Evolutionary conservation across 2,113 vertebrate species (phyloP).

Genomic region (Nyctereutes procyonoides): DNA sequence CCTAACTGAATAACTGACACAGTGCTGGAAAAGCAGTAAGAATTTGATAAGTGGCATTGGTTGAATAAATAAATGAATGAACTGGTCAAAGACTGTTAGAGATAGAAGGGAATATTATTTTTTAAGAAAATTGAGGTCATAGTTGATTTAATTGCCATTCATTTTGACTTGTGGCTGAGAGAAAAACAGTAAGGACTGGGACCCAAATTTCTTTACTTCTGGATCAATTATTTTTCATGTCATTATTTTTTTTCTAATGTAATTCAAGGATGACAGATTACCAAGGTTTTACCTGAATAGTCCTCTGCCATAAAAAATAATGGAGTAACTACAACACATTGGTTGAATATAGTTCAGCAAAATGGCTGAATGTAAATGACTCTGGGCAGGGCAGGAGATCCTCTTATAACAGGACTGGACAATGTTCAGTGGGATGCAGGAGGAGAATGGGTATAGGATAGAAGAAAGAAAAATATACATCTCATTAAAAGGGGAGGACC

Average conservation of each 20-base stretch:
- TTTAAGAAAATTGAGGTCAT: not conserved
- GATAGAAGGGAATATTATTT: not conserved
- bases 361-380: not conserved
- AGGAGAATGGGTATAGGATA: not conserved
- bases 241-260: not conserved
- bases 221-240: slow-evolving; percentile 12
- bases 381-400: not conserved
- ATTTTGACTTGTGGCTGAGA: slow-evolving; percentile 5
- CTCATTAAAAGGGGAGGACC: not conserved
- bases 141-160: not conserved
- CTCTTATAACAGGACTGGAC: not conserved
- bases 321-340: not conserved
- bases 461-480: not conserved
- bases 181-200: slow-evolving; percentile 10
- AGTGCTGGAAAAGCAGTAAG: not conserved
- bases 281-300: slow-evolving; percentile 4
- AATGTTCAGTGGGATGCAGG: not conserved
- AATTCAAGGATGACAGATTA: not conserved
- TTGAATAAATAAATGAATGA: slow-evolving; percentile 24
- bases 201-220: slow-evolving; percentile 1
- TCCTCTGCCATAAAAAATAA: not conserved
- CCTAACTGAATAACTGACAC: not conserved
- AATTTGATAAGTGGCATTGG: not conserved
- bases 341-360: not conserved
- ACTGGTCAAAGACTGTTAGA: not conserved